Evolutionary conservation across 2,113 vertebrate genomes (phyloP).

Genomic region (Rhadina sibilatrix): DNA sequence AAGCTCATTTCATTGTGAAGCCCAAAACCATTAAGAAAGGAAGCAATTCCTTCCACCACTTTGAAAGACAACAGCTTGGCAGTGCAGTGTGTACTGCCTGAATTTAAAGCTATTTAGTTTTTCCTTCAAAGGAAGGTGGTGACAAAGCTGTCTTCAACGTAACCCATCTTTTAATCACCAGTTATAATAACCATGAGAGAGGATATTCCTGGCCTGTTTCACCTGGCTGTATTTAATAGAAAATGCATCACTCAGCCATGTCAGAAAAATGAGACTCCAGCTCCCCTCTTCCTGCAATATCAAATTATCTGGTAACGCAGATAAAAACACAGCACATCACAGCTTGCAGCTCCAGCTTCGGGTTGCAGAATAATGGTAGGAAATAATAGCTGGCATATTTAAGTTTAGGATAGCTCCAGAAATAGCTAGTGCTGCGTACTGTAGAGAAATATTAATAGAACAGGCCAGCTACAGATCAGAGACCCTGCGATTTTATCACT

Average conservation of each 20-base stretch:
- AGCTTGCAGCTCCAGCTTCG: neutral
- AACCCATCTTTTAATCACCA: neutral
- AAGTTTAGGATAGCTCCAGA: neutral
- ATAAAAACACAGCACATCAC: neutral
- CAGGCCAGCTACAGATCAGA: neutral
- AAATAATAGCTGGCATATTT: neutral
- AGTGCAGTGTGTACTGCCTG: neutral
- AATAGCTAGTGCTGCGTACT: neutral
- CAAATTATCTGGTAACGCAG: neutral
- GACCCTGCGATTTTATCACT: neutral
- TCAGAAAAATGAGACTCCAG: neutral
- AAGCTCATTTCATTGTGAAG: slow-evolving; percentile 1
- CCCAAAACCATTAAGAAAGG: slow-evolving; percentile 17
- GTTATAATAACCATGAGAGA: neutral
- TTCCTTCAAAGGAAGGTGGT: slow-evolving; percentile 20
- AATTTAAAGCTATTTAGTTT: slow-evolving; percentile 2
- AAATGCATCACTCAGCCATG: neutral
- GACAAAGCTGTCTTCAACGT: neutral
- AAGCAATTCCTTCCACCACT: neutral
- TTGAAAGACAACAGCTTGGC: neutral
- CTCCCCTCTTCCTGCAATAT: neutral
- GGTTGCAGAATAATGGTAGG: neutral
- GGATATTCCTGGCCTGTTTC: neutral
- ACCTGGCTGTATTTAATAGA: neutral
- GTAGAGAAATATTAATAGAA: neutral